Conservation (phyloP, 2,797 vertebrate species). For the Malacoraja senta region DNA sequence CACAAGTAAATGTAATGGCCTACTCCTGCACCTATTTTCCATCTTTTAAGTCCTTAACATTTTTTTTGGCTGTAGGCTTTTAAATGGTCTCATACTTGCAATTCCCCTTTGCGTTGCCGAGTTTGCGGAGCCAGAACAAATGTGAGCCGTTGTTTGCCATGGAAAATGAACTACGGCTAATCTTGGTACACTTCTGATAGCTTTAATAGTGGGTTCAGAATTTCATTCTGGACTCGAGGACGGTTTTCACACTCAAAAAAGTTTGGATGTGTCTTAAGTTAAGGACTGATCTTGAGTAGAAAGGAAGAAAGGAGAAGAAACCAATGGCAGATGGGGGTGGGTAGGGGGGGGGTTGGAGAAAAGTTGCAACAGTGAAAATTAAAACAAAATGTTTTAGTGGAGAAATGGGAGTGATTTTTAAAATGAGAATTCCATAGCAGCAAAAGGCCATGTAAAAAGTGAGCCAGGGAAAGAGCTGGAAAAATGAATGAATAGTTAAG, state of each 20-base stretch:
- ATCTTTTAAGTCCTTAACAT: neutral
- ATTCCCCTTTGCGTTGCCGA: neutral
- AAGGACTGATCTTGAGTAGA: neutral
- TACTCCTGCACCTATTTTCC: too few species aligned
- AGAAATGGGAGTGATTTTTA: neutral
- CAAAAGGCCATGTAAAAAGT: neutral
- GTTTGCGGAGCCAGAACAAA: neutral
- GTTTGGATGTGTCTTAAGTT: neutral
- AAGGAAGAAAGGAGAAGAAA: neutral
- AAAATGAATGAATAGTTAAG: neutral
- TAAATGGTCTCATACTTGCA: neutral
- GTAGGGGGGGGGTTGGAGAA: neutral
- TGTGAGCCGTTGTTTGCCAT: neutral
- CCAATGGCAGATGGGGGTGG: neutral
- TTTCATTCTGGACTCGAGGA: neutral
- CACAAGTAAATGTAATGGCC: too few species aligned
- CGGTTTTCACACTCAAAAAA: neutral
- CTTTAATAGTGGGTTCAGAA: neutral
- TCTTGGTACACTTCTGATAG: neutral
- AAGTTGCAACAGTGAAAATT: neutral
- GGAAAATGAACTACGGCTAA: constrained; percentile 1
- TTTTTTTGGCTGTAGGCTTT: neutral
- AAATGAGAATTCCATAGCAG: neutral
- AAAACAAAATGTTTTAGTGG: neutral
- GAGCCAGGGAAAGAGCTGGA: neutral